Evolutionary conservation across 2,888 invertebrate genomes (phyloP), one percentile per base, ranked within the genome.

Genomic region (Agriopis aurantiaria): DNA sequence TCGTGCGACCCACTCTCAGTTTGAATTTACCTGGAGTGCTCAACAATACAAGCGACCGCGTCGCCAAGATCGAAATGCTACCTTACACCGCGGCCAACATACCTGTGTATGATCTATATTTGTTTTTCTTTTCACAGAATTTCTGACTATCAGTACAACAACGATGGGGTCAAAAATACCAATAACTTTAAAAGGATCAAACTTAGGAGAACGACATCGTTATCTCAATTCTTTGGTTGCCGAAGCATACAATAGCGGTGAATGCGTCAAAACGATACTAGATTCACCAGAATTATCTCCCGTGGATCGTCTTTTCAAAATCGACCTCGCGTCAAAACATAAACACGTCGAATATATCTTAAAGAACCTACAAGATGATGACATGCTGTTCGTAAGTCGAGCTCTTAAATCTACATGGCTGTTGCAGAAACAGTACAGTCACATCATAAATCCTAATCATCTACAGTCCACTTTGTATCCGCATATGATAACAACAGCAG

Each of bases 151-250:
- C 45, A 23, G 2, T 8, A 46, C 4, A 8, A 12, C 17, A 10
- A 56, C n/a, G 6, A 73, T 73, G 70, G 12, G 65, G 11, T 17
- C 56, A n/a, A 49, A n/a, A n/a, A 45, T 67, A 11, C 74, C 74
- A n/a, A 74, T 76, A 11, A 64, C 17, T 7, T 60, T 76, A 43
- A 41, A 23, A 45, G 74, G 72, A 40, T 41, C 23, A 0, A 82
- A 78, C 61, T 75, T 87, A 9, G 81, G 82, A 9, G 75, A 80
- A 14, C 75, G 85, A 0, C 85, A 84, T 67, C 76, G 69, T 6
- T 70, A 75, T 45, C 73, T 84, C 14, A 80, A 78, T 58, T 11
- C 59, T 49, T 53, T 77, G 11, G 78, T 78, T 9, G 58, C 53
- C 0, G 66, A 76, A 14, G 67, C 72, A 8, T 73, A 65, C n/a